phyloP scores from a whole-genome alignment of 2,888 invertebrate species.

The Athetis lepigone region DNA sequence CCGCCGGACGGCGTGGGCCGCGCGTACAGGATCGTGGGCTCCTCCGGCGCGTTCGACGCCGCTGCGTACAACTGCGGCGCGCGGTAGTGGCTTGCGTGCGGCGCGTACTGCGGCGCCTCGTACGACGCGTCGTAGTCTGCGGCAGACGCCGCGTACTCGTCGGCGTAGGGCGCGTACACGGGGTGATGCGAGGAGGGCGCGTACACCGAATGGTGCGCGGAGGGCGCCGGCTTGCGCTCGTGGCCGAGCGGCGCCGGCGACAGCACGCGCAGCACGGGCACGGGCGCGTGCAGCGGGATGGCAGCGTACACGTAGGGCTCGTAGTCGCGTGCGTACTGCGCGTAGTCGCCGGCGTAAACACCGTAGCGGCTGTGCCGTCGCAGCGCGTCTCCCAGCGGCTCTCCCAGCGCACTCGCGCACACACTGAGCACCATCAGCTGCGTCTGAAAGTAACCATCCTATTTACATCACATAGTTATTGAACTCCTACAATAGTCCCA shows the following conservation, averaged over 20 bases:
- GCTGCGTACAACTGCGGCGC: conserved; percentile 40
- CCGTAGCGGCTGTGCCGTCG: conserved; percentile 70
- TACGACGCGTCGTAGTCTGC: conserved; percentile 47
- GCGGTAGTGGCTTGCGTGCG: conserved; percentile 37
- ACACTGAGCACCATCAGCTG: conserved; percentile 69
- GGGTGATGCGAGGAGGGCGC: conserved; percentile 63
- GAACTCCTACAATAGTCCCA: background rate
- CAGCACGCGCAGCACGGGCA: conserved; percentile 78
- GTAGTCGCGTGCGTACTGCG: conserved; percentile 69
- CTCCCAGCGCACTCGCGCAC: conserved; percentile 60
- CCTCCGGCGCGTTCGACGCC: conserved; percentile 41
- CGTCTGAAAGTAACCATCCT: conserved; percentile 64
- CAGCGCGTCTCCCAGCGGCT: conserved; percentile 65
- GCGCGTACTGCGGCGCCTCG: conserved; percentile 37
- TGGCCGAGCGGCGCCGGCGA: conserved; percentile 66
- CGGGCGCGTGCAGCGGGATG: conserved; percentile 79
- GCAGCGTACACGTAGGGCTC: conserved; percentile 80
- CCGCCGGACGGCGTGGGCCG: conserved; percentile 79
- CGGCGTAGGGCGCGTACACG: conserved; percentile 53
- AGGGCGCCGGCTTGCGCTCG: conserved; percentile 61
- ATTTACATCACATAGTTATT: conserved; percentile 10
- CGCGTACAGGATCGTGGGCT: conserved; percentile 78
- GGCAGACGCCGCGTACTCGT: conserved; percentile 40
- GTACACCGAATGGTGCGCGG: conserved; percentile 64
- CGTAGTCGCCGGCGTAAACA: conserved; percentile 70